Evolutionary conservation across 2,113 vertebrate genomes (phyloP).

Genomic region (Ciconia boyciana): DNA sequence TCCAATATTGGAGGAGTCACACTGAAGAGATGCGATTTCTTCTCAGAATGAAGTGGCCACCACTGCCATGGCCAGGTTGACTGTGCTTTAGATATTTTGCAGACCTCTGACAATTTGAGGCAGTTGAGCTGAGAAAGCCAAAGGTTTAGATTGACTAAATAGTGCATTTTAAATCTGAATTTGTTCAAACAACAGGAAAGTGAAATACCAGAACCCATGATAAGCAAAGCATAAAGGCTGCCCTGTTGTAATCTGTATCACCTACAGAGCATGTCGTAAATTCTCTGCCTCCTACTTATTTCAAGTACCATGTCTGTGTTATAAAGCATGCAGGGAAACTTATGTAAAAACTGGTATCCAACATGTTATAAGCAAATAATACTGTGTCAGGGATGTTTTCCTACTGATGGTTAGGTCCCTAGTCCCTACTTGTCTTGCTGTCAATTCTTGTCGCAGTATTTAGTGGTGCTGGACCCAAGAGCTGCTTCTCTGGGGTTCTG

Average conservation of each 20-base stretch:
- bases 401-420: background rate
- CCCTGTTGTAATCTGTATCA: background rate
- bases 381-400: background rate
- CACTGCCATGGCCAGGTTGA: background rate
- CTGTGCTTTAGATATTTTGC: background rate
- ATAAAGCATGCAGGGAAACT: background rate
- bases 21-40: background rate
- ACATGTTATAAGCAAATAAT: background rate
- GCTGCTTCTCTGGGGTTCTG: background rate
- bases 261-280: background rate
- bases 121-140: background rate
- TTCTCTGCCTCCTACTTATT: background rate
- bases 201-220: background rate
- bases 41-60: background rate
- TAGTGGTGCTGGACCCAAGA: background rate
- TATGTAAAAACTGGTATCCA: background rate
- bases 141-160: background rate
- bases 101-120: background rate
- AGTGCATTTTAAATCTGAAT: background rate
- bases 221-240: background rate
- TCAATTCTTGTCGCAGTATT: background rate
- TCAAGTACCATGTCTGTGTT: background rate
- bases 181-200: background rate
- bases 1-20: background rate
- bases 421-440: background rate